Percentiles rank a stretch among this genome's conserved stretches.
Evolutionary conservation across 1,140 invertebrate species (phyloP).

Genomic region (Cecropterus lyciades): DNA sequence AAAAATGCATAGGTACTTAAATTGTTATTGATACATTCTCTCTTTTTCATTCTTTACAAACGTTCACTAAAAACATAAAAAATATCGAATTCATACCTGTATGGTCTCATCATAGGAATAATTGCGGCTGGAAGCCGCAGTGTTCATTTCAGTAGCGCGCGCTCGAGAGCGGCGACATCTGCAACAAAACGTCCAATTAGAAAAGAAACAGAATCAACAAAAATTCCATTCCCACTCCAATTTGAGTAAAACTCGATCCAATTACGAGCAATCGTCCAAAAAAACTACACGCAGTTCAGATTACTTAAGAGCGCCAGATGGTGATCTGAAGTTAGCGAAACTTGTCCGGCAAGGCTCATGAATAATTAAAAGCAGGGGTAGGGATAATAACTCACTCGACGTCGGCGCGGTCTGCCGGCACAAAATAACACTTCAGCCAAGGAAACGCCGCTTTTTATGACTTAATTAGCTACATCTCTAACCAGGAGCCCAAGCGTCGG

Average conservation of each 20-base stretch:
- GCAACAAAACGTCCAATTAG: constrained; percentile 37
- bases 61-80: not conserved
- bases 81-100: constrained; percentile 51
- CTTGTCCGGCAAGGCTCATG: constrained; percentile 62
- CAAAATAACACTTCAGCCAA: constrained; percentile 61
- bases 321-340: constrained; percentile 58
- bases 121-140: constrained; percentile 56
- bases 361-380: constrained; percentile 72
- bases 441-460: constrained; percentile 70
- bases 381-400: constrained; percentile 63
- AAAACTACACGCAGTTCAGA: constrained; percentile 55
- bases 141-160: constrained; percentile 71
- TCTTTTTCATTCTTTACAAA: too few species aligned
- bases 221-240: constrained; percentile 12
- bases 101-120: constrained; percentile 78
- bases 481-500: constrained; percentile 13
- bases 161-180: constrained; percentile 66
- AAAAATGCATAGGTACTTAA: too few species aligned
- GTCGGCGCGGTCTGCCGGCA: constrained; percentile 44
- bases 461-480: constrained; percentile 73
- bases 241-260: constrained; percentile 20
- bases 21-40: too few species aligned
- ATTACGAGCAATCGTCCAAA: constrained; percentile 30
- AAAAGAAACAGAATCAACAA: constrained; percentile 29
- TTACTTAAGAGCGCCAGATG: constrained; percentile 66